Evolutionary conservation across 2,888 invertebrate genomes (phyloP), one percentile per base, ranked within the genome.

Genomic region (Globia sparganii): DNA sequence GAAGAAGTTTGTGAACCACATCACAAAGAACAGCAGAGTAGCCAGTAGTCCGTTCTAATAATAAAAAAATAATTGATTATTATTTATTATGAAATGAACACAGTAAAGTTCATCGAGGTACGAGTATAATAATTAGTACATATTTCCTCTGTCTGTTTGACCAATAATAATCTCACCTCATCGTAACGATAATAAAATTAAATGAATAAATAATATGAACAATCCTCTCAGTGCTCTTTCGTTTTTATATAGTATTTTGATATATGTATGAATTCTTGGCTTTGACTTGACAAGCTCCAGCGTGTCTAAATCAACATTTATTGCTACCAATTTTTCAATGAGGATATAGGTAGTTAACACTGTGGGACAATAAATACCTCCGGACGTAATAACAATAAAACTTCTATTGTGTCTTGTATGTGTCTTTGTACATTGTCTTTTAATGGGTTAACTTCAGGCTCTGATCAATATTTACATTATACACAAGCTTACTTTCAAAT

Each of bases 21-120:
- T 98, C 9, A 97, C 97, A n/a, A 98, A 92, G 89, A 98, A 98
- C 0, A 98, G 98, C 0, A 98, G 91, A 0, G 98, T 97, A 0
- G 98, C 97, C 3, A 98, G 92, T 13, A 98, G 84, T 2, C 98
- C 98, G 89, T 98, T 98, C 97, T 97, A 28, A 5, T 3, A 43
- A 46, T 34, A 15, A 25, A n/a, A 40, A 2, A 43, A 31, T 11
- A 0, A 37, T 37, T 21, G 0, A 34, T 64, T 34, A 67, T n/a
- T 49, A 34, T 34, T 46, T 15, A 3, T 31, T 25, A 31, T 49
- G 2, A 15, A 25, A 46, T 25, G 13, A 43, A 66, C 8, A 43
- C 21, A 28, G n/a, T 40, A 28, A 28, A 28, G 3, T 28, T 37
- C n/a, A 18, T 64, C n/a, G n/a, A 64, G 15, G 37, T 37, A 37